Evolutionary conservation across 2,888 invertebrate species (phyloP), one percentile per base, ranked within the genome.

Genomic region (Microctonus hyperodae): DNA sequence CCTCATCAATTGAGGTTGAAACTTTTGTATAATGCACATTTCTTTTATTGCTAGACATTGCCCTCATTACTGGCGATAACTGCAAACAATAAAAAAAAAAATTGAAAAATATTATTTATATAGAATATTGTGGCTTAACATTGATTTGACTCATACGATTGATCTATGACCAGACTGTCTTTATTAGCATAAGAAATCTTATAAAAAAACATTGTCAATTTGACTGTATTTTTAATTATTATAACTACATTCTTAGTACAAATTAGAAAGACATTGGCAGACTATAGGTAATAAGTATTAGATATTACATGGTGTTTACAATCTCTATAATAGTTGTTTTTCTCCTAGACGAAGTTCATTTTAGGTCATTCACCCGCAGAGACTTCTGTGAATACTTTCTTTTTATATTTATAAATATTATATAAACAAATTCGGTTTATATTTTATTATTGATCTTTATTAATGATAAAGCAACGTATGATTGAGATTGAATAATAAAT

Each of bases 31-130:
- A 75, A 67, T 79, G 79, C 13, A 80, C 78, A 51, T 71, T 79
- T 48, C 81, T 75, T 68, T 79, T 44, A 44, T 44, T 81, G 70
- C 78, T 77, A 57, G 74, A 79, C 76, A 78, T 75, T 59, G 70
- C 64, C 48, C 77, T 75, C n/a, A 69, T 65, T 59, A 74, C 70
- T 57, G 74, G 69, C 20, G 65, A 51, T 55, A 73, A 73, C 77
- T 77, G 65, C 7, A 76, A 76, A 66, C 58, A 53, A 25, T 25
- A 55, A 31, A 57, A 33, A 35, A 11, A n/a, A 35, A 53, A 20
- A n/a, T n/a, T 2, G 44, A 13, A 31, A 53, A 22, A 37, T 6
- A 11, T 16, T 37, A 28, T 40, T 23, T 16, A 9, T 40, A 11
- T 40, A 40, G 6, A 16, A 23, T 40, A 58, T 13, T 23, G 23